Percentiles rank a stretch among this genome's conserved stretches.
Conservation (phyloP, 1,140 invertebrate species). For the Drosophila ironensis region DNA sequence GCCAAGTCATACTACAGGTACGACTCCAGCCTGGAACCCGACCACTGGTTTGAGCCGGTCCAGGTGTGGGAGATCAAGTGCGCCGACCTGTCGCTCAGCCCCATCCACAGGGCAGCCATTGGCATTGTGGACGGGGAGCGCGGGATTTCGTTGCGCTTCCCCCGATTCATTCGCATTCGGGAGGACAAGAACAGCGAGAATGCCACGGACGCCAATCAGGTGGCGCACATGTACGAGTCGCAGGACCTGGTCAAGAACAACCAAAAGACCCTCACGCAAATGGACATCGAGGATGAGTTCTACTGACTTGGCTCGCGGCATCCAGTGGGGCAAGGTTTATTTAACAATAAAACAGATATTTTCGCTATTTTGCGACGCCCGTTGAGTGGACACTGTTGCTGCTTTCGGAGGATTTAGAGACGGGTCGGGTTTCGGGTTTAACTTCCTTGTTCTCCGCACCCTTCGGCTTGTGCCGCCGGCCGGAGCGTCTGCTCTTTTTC, state of each 20-base stretch:
- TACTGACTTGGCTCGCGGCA: conserved; percentile 35
- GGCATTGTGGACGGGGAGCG: conserved; percentile 96
- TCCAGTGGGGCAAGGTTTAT: conserved; percentile 10
- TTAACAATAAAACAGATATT: conserved; percentile 19
- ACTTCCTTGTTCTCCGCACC: conserved; percentile 18
- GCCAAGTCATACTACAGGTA: conserved; percentile 94
- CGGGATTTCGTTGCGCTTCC: conserved; percentile 98
- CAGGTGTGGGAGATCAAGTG: conserved; percentile 99
- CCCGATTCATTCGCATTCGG: conserved; percentile 94
- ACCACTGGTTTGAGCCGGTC: conserved; percentile 97
- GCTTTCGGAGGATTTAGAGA: conserved; percentile 60
- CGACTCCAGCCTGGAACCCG: conserved; percentile 90
- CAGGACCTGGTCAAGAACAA: conserved; percentile 97
- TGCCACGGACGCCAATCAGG: conserved; percentile 95
- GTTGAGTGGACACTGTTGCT: conserved; percentile 39
- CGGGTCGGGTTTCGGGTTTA: conserved; percentile 3
- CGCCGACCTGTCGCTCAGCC: conserved; percentile 98
- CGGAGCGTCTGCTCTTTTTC: conserved; percentile 38
- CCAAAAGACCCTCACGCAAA: conserved; percentile 51
- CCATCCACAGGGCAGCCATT: conserved; percentile 94
- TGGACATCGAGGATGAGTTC: conserved; percentile 63
- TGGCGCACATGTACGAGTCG: conserved; percentile 91
- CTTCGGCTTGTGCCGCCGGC: conserved; percentile 53
- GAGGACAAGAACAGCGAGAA: conserved; percentile 97
- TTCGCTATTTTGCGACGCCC: conserved; percentile 28